These are phyloP conservation scores for Cavia porcellus DNA, from an alignment of 2,113 vertebrate species.

Conservation along the genomic window DNA sequence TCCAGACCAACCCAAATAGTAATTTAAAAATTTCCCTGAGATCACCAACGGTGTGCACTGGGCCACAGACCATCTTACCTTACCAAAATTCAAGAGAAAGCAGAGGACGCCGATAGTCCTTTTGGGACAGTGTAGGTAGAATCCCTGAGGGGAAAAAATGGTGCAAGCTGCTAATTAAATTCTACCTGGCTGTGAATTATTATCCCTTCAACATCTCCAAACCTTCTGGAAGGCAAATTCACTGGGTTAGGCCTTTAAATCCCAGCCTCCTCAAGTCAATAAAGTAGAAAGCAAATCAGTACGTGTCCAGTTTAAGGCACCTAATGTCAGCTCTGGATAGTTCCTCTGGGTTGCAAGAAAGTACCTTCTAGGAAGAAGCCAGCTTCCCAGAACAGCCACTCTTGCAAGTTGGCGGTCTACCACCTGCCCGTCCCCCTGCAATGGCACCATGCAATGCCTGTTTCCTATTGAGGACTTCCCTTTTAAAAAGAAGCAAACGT, in stretches of 20 bases:
- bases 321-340: background rate
- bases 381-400: background rate
- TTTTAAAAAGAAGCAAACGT: constrained; percentile 24
- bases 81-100: constrained; percentile 24
- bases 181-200: background rate
- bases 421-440: background rate
- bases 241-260: background rate
- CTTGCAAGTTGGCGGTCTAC: background rate
- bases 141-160: constrained; percentile 61
- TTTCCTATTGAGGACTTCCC: constrained; percentile 6
- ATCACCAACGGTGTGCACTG: constrained; percentile 44
- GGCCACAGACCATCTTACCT: background rate
- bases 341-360: background rate
- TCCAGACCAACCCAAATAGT: background rate
- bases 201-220: background rate
- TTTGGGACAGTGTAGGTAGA: constrained; percentile 10
- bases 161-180: background rate
- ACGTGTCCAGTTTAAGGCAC: background rate
- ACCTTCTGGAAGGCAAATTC: constrained; percentile 14
- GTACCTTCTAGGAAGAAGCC: background rate
- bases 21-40: constrained; percentile 67
- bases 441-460: constrained; percentile 35
- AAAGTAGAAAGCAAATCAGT: background rate
- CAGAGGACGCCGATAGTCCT: background rate
- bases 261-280: background rate